These are phyloP conservation scores for Chironomus striatipennis DNA, from an alignment of 1,140 invertebrate species.

Conservation along the genomic window DNA sequence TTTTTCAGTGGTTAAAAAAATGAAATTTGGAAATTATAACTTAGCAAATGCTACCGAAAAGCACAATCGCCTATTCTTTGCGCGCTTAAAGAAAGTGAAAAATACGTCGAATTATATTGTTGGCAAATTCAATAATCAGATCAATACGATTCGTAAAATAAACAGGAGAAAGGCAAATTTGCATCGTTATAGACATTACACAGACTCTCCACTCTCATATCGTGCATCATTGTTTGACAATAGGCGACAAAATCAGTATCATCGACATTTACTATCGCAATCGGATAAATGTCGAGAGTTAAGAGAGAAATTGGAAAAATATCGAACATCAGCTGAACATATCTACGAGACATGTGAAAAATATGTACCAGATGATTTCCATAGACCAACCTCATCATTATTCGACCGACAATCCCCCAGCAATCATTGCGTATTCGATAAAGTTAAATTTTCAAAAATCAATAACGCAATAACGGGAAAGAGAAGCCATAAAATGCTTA, in stretches of 20 bases:
- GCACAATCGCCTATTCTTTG: slow-evolving; percentile 31
- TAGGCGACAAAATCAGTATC: neutral
- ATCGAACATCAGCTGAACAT: neutral
- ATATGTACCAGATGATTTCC: neutral
- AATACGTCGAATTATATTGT: slow-evolving; percentile 33
- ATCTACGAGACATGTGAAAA: neutral
- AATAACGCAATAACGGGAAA: slow-evolving; percentile 1
- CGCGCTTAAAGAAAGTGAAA: slow-evolving; percentile 33
- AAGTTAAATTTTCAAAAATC: slow-evolving; percentile 8
- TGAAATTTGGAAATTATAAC: slow-evolving; percentile 52
- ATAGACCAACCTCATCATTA: neutral
- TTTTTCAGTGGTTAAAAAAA: slow-evolving; percentile 30
- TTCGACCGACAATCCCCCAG: neutral
- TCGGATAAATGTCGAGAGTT: slow-evolving; percentile 26
- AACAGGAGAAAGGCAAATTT: neutral
- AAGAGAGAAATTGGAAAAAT: slow-evolving; percentile 19
- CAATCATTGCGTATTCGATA: neutral
- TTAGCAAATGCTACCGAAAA: slow-evolving; percentile 45
- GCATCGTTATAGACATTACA: neutral
- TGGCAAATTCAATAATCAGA: slow-evolving; percentile 32
- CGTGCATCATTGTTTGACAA: slow-evolving; percentile 34
- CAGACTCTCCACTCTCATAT: slow-evolving; percentile 35
- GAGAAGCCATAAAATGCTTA: neutral
- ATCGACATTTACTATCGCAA: neutral
- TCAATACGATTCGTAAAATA: slow-evolving; percentile 27